Conservation (phyloP, 92 coral and sea anemone species). For the Zoanthus gigantus region DNA sequence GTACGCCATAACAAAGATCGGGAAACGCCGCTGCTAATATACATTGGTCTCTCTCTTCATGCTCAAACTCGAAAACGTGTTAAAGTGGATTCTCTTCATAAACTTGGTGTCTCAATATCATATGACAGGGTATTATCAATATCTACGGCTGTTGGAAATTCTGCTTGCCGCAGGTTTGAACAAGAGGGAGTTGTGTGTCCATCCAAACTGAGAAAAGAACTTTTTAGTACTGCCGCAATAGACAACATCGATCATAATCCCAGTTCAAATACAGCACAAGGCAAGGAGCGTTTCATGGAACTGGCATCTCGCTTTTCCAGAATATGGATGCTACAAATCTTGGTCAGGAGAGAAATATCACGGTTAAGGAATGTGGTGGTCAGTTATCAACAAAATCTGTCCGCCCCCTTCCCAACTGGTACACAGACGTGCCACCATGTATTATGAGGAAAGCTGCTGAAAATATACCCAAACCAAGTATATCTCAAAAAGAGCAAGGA, state of each 20-base stretch:
- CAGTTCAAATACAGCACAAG: constrained; percentile 60
- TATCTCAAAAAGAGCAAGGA: neutral
- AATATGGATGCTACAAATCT: constrained; percentile 34
- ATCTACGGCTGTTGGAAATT: constrained; percentile 68
- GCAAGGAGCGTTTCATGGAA: constrained; percentile 37
- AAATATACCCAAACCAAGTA: too few species aligned
- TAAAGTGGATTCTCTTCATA: constrained; percentile 61
- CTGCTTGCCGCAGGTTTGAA: constrained; percentile 54
- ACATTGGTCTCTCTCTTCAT: constrained; percentile 60
- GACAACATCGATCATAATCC: constrained; percentile 75
- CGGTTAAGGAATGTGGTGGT: neutral
- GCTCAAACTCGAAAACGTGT: constrained; percentile 74
- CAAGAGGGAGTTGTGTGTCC: constrained; percentile 66
- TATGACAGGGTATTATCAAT: constrained; percentile 68
- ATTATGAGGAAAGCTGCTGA: neutral
- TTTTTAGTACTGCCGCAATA: constrained; percentile 68
- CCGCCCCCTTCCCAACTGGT: constrained; percentile 20
- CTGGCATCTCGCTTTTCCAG: constrained; percentile 24
- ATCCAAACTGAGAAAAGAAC: constrained; percentile 25
- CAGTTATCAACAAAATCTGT: neutral
- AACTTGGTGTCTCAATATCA: constrained; percentile 57
- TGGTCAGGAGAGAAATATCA: constrained; percentile 23
- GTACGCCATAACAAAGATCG: constrained; percentile 64
- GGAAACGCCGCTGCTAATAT: constrained; percentile 68
- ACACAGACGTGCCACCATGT: constrained; percentile 6